Evolutionary conservation across 2,797 vertebrate genomes (phyloP), one percentile per base, ranked within the genome.

Genomic region (Dermochelys coriacea): DNA sequence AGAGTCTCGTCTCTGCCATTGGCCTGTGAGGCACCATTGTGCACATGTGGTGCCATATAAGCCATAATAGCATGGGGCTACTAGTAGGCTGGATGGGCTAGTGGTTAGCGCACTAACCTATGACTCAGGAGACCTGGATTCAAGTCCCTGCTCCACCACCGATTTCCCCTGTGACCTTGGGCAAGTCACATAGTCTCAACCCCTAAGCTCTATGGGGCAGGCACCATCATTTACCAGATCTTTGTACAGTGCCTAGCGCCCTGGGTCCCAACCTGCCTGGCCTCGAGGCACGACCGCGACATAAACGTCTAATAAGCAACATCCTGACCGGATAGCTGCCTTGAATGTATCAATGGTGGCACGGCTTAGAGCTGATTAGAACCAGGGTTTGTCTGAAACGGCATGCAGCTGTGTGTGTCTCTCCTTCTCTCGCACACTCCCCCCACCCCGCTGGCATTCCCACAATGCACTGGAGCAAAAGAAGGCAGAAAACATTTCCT

Each of bases 401-500:
- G 74, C 27, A 77, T 14, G 15, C 74, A 77, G 74, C 74, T 77
- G 74, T 31, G 74, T 47, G 25, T 47, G 71, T 75, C 37, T 47
- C 74, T 45, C 68, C 45, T 45, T 74, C 68, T 74, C 68, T 23
- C 74, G 12, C 74, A 77, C 74, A 85, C 75, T 54, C 8, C 84
- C 92, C 84, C 88, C 84, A n/a, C 80, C 88, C 84, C 27, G 29
- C 79, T 51, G 79, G 47, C 50, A 86, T 86, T 86, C 91, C 91
- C 91, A 93, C 68, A 89, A 89, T 93, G 91, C 91, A 93, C 87
- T 51, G 23, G 68, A 57, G 78, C 71, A 84, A 57, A 78, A 71
- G 82, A 81, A 89, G 84, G 87, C 85, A 89, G 68, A 89, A 64
- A 86, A 93, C 75, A 6, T 78, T 94, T 94, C 93, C 97, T 93